These are phyloP conservation scores for Hetaerina americana DNA, from an alignment of 1,140 invertebrate species.

Conservation along the genomic window DNA sequence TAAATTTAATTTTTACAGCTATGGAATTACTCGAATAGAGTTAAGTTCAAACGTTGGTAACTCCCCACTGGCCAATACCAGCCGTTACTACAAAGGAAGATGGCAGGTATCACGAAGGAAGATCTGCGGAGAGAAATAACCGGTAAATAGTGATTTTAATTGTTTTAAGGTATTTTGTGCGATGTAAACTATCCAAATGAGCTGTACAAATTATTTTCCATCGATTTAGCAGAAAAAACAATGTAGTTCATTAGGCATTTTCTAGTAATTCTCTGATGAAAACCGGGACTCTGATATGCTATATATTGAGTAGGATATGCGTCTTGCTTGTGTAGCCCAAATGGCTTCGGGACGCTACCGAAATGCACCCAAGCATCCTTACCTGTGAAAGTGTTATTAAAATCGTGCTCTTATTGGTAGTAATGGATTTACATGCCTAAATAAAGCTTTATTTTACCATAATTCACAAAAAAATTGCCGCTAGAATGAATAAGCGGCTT, in stretches of 20 bases:
- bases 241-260: conserved; percentile 4
- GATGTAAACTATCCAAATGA: not conserved
- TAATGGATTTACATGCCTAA: conserved; percentile 1
- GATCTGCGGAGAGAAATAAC: conserved; percentile 54
- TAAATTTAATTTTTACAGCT: not conserved
- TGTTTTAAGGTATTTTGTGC: conserved; percentile 1
- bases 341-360: not conserved
- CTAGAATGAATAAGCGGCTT: not conserved
- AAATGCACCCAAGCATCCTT: not conserved
- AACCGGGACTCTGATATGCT: conserved; percentile 19
- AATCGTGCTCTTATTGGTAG: not conserved
- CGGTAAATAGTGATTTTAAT: conserved; percentile 40
- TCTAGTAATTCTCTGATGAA: conserved; percentile 12
- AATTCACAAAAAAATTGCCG: not conserved
- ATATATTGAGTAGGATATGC: not conserved
- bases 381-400: not conserved
- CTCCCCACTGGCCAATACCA: not conserved
- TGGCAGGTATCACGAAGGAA: conserved; percentile 53
- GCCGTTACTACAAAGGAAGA: conserved; percentile 22
- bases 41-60: not conserved
- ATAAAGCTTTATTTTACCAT: conserved; percentile 9
- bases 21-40: not conserved
- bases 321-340: not conserved
- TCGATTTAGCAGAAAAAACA: conserved; percentile 7
- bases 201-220: conserved; percentile 3